phyloP scores from a whole-genome alignment of 2,888 invertebrate species.

The Amphipyra tragopoginis region DNA sequence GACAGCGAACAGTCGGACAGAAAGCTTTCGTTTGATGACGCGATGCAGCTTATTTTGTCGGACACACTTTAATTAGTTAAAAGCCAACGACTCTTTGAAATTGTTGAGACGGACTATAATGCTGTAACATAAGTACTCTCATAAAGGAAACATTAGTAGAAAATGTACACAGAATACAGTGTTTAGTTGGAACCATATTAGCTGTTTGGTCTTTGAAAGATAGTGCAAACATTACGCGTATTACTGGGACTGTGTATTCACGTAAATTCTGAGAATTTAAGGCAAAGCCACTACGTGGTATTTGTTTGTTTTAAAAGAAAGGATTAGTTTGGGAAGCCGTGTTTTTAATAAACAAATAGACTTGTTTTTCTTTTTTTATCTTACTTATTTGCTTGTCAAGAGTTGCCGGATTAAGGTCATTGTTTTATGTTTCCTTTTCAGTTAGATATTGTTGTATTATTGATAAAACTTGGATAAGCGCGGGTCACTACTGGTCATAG shows the following conservation, averaged over 20 bases:
- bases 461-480: too few species aligned
- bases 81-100: constrained; percentile 55
- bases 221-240: constrained; percentile 5
- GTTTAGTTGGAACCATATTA: constrained; percentile 5
- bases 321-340: too few species aligned
- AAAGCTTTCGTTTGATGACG: constrained; percentile 42
- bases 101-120: constrained; percentile 32
- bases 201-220: constrained; percentile 27
- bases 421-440: too few species aligned
- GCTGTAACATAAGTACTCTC: constrained; percentile 5
- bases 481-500: too few species aligned
- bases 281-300: background rate
- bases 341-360: too few species aligned
- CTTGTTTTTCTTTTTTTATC: too few species aligned
- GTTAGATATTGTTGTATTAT: too few species aligned
- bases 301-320: background rate
- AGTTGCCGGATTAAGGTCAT: too few species aligned
- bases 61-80: constrained; percentile 59
- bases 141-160: constrained; percentile 31
- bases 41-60: constrained; percentile 43
- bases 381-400: too few species aligned
- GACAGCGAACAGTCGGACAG: constrained; percentile 13
- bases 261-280: background rate
- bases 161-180: constrained; percentile 24
- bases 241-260: constrained; percentile 3